Base-by-base conservation (phyloP, 1,140 invertebrate genomes). In the Triops cancriformis region DNA sequence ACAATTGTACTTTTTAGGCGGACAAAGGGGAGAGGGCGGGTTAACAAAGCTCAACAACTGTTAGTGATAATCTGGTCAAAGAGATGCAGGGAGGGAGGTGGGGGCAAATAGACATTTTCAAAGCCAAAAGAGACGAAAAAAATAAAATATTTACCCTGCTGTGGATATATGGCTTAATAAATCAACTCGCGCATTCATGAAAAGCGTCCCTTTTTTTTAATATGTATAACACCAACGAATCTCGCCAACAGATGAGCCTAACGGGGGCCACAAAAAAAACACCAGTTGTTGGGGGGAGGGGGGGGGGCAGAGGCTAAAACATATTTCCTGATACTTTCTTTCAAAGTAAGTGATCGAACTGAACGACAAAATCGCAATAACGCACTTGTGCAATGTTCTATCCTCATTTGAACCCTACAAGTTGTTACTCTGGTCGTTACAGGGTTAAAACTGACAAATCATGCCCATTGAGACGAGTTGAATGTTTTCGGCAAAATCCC, bases 91-190 rank as follows among this genome's bases (percentile, higher is more conserved):
- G 51, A 64, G 14, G 23, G 43, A 45, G 43, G 18, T n/a, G 23
- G 31, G 51, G 51, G 51, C 18, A 64, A 64, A 64, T 23, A 64
- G 23, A n/a, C n/a, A n/a, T 64, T 23, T 18, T 64, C 10, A n/a
- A 64, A 64, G 51, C 51, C 51, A 64, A 23, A 64, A 14, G 51
- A 64, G 51, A 64, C 51, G 51, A 64, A 9, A 64, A n/a, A 64
- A 3, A 64, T 37, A 14, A 64, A 64, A 1, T 1, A 0, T 64
- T 64, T 64, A 64, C 51, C 51, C 51, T 64, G 51, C 51, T 64
- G 14, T 64, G 51, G 51, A 64, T 64, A 64, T 64, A 64, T 64
- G 51, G 51, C 51, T 64, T 64, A 64, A 64, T 18, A 64, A 64
- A 9, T 64, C 51, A 37, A 37, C 31, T 37, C 7, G 31, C 31